Conservation (phyloP, 1,140 invertebrate genomes). For the Diuraphis noxia region DNA sequence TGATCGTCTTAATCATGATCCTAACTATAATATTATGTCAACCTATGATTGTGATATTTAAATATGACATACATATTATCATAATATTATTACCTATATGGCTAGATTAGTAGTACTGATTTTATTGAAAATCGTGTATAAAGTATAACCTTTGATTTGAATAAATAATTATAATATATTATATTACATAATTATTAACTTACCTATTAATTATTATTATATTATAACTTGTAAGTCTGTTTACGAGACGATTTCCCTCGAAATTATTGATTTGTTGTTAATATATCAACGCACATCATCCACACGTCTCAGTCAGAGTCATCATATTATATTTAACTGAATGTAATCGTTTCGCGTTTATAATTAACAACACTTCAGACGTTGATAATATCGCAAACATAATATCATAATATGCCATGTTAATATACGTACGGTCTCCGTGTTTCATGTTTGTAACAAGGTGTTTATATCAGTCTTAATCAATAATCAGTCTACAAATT, state of each 20-base stretch:
- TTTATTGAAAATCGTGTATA: too few relatives aligned
- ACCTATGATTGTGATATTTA: too few relatives aligned
- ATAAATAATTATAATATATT: too few relatives aligned
- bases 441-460: not conserved
- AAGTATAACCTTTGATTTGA: too few relatives aligned
- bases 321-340: not conserved
- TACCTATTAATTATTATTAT: not conserved
- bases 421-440: not conserved
- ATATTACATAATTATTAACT: not conserved
- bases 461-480: not conserved
- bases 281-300: not conserved
- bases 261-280: not conserved
- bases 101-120: too few relatives aligned
- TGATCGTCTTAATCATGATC: too few relatives aligned
- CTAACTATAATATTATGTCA: too few relatives aligned
- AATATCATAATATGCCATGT: not conserved
- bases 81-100: too few relatives aligned
- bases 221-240: too few relatives aligned
- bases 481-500: not conserved
- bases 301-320: not conserved
- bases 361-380: not conserved
- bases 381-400: not conserved
- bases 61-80: too few relatives aligned
- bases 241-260: not conserved
- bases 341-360: not conserved